Base-by-base conservation (phyloP, 2,888 invertebrate species). In the Leptura quadrifasciata region DNA sequence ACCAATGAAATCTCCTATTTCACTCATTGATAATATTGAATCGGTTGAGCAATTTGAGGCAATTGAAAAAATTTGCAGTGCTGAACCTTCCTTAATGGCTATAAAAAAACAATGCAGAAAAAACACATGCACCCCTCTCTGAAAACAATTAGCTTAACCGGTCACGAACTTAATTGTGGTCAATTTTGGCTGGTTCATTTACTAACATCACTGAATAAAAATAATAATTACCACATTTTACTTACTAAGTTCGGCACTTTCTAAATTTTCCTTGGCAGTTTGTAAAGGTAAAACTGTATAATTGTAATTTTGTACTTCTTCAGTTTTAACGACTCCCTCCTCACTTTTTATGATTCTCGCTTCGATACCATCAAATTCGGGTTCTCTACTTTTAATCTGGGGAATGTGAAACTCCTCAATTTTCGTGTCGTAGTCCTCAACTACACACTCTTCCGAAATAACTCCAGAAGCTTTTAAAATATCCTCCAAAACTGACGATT, bases 401-500 rank as follows among this genome's bases (percentile, higher is more conserved):
- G 70, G 77, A 73, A 85, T 84, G 39, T 83, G 80, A 75, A 84
- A 84, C 68, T 85, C 84, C 54, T 84, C 83, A 31, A 83, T 83
- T 76, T 84, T 83, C 5, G 74, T 65, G 55, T 84, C 84, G 57
- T 80, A 83, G 81, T 85, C 84, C 35, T 84, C 85, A 1, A 70
- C 75, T 15, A 72, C 35, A 60, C 73, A 55, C 17, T 79, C 82
- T 18, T 77, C 80, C 18, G 76, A 65, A 55, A 80, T 79, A 5
- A 82, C 81, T 12, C 81, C 81, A 3, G 82, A 78, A 0, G 81
- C 79, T 63, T 83, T 84, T 65, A 81, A 60, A 64, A 80, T 79
- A 60, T 84, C 82, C 8, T 80, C 83, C 65, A 83, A 75, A 58
- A 81, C 79, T 5, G 82, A 77, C 15, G 81, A 80, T 68, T 84